These are phyloP conservation scores for Basileuterus tristriatus DNA, from an alignment of 2,797 vertebrate genomes.

Conservation along the genomic window DNA sequence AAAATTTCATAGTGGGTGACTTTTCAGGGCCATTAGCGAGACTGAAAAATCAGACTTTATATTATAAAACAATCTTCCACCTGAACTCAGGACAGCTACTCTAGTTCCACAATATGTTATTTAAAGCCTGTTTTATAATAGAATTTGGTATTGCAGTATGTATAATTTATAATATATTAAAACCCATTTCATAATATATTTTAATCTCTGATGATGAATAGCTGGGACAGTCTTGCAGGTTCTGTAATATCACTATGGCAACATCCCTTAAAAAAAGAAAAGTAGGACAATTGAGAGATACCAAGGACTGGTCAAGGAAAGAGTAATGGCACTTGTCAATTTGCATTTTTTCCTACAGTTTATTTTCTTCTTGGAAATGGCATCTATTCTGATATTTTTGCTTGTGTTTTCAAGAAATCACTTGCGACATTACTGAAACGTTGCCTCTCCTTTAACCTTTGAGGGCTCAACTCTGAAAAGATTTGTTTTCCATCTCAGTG, in stretches of 20 bases:
- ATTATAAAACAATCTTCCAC: constrained; percentile 33
- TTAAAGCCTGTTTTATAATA: constrained; percentile 64
- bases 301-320: constrained; percentile 47
- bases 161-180: constrained; percentile 64
- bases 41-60: constrained; percentile 38
- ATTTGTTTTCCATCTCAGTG: constrained; percentile 7
- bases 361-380: constrained; percentile 45
- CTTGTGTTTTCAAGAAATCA: not conserved
- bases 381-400: constrained; percentile 14
- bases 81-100: constrained; percentile 26
- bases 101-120: constrained; percentile 42
- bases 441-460: constrained; percentile 54
- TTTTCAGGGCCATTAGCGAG: not conserved
- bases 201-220: constrained; percentile 68
- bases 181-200: constrained; percentile 62
- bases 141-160: constrained; percentile 52
- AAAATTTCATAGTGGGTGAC: constrained; percentile 25
- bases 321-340: constrained; percentile 61
- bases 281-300: constrained; percentile 41
- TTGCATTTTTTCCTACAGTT: constrained; percentile 39
- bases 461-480: not conserved
- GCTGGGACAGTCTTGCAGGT: constrained; percentile 46
- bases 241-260: constrained; percentile 50
- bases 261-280: constrained; percentile 36
- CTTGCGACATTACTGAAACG: not conserved